Evolutionary conservation across 2,113 vertebrate species (phyloP), one percentile per base, ranked within the genome.

Genomic region (Sporophila hypoxantha): DNA sequence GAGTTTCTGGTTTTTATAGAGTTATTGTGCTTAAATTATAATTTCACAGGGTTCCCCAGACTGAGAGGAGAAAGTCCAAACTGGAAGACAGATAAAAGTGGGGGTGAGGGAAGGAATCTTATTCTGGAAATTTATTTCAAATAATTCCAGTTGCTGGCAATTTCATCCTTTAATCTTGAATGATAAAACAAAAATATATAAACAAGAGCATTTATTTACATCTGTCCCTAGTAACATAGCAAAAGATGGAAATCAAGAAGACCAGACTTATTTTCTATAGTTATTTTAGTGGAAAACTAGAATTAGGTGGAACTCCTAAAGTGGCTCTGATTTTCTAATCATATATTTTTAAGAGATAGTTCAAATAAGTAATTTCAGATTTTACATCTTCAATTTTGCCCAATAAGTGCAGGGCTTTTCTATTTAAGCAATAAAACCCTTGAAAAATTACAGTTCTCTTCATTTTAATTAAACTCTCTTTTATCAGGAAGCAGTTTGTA

Each of bases 311-410:
- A 52, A 52, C 26, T 17, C 26, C 26, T 52, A 70, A 5, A 81
- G 11, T 29, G 14, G 41, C 37, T 77, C 26, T 17, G 27, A 79
- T 85, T 82, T 87, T 73, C n/a, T 47, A 46, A 67, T 32, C 2
- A 7, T 67, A 27, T 67, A 4, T 50, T 87, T 90, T 70, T 79
- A 78, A 82, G 26, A 89, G 39, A 52, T 23, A 60, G 70, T 42
- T 87, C 47, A 77, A 83, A 30, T 61, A 53, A 75, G 30, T 80
- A 91, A 89, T 74, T 50, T 82, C 23, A 79, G 14, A 79, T 46
- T 65, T 76, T 18, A 69, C 1, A 4, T 37, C 12, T 26, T 77
- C 0, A 0, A 12, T 41, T 92, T 76, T 85, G 8, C 23, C 30
- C 2, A 64, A 2, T 47, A 82, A 69, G 5, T 74, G 79, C 56